Evolutionary conservation across 2,888 invertebrate genomes (phyloP), one percentile per base, ranked within the genome.

Genomic region (Drosophila austrosaltans): DNA sequence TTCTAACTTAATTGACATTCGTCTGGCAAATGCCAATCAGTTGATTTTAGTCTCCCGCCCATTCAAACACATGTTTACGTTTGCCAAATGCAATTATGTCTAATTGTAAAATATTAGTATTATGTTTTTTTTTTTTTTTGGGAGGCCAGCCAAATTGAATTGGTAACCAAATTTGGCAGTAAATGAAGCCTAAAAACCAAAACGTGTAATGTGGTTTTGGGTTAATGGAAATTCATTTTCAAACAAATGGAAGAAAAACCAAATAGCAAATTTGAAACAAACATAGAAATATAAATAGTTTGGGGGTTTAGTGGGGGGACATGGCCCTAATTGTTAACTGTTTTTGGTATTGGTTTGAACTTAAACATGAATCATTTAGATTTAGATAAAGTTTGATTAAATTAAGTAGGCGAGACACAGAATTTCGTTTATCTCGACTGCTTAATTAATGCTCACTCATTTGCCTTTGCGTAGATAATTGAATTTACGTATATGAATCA

Each of bases 11-110:
- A 72, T 72, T 72, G 66, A 72, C 66, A 64, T 73, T 63, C 40
- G 56, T 39, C 56, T 32, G 59, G 44, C 57, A 59, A 73, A 68
- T 73, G 63, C 60, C 10, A 39, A 60, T 56, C 74, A 73, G 73
- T 72, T 72, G 62, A 58, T 57, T 57, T 61, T 66, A 25, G 48
- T 8, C 36, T 8, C 36, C 48, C 22, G 57, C 63, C 59, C 54
- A 59, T 61, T 68, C 73, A 67, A 56, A 44, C 48, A 48, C 65
- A 40, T 69, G 63, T 48, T 48, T 71, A 56, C 61, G 64, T 76
- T 75, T 71, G 75, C 69, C 69, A 70, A 75, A 84, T 74, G 79
- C 85, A 84, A 87, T 84, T 80, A 84, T 82, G 72, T 77, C 82
- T 84, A 82, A 87, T 80, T 78, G 82, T 75, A 54, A 84, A 87